Conservation (phyloP, 2,797 vertebrate species). For the Naso thynnoides region DNA sequence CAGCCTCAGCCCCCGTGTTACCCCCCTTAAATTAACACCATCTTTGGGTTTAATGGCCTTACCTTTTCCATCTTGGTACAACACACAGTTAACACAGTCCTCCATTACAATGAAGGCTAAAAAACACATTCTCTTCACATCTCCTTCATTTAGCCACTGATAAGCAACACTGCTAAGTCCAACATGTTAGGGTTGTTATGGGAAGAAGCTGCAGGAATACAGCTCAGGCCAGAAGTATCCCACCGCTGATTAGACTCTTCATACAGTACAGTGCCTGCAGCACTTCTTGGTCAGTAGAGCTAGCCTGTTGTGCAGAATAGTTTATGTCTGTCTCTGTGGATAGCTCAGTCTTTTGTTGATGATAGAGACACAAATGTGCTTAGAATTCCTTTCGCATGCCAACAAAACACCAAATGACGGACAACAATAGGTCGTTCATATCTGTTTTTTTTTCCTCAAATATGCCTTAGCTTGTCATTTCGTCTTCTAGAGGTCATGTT, state of each 20-base stretch:
- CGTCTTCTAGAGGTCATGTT: constrained; percentile 69
- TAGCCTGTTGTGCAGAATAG: constrained; percentile 76
- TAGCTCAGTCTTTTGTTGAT: constrained; percentile 81
- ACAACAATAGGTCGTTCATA: constrained; percentile 68
- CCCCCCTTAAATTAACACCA: constrained; percentile 54
- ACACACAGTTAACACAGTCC: constrained; percentile 58
- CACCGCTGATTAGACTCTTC: constrained; percentile 59
- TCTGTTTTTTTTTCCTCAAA: constrained; percentile 58
- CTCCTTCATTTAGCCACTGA: constrained; percentile 36
- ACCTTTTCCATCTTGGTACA: constrained; percentile 58
- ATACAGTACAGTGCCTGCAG: constrained; percentile 61
- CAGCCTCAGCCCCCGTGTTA: constrained; percentile 17
- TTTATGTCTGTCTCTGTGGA: constrained; percentile 73
- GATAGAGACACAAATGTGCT: constrained; percentile 86
- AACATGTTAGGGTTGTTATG: constrained; percentile 54
- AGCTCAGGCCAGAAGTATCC: constrained; percentile 61
- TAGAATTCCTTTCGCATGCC: constrained; percentile 87
- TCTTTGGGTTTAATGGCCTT: constrained; percentile 77
- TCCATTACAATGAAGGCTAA: constrained; percentile 57
- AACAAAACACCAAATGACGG: constrained; percentile 83
- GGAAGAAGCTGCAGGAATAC: constrained; percentile 62
- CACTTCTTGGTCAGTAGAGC: constrained; percentile 73
- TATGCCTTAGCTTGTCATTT: constrained; percentile 57
- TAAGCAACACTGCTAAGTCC: constrained; percentile 48
- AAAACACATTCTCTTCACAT: constrained; percentile 67